Conservation (phyloP, 2,888 invertebrate genomes). For the Smittia aterrima region DNA sequence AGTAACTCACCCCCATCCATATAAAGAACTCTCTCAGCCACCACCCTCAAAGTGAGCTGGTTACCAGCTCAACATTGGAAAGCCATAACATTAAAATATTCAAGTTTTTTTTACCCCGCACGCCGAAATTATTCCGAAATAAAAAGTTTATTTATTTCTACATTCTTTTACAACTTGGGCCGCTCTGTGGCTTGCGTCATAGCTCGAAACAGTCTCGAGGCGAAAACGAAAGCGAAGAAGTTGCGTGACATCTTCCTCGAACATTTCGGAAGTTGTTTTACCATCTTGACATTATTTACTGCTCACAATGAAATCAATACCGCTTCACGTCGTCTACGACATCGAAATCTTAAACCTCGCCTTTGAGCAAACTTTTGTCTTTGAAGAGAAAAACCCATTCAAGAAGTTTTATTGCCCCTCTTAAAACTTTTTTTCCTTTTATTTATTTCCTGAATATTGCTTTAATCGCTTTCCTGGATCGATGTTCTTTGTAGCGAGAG, state of each 20-base stretch:
- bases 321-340: neutral
- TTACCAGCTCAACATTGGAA: no score
- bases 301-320: neutral
- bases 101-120: no score
- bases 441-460: slow-evolving; percentile 8
- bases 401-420: slow-evolving; percentile 2
- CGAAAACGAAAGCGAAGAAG: no score
- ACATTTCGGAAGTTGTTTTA: neutral
- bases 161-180: neutral
- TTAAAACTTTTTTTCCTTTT: slow-evolving; percentile 11
- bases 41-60: no score
- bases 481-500: neutral
- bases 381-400: neutral
- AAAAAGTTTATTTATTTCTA: neutral
- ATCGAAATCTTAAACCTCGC: slow-evolving; percentile 4
- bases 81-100: no score
- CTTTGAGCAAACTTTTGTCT: slow-evolving; percentile 5
- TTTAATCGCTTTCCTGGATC: slow-evolving; percentile 1
- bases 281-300: slow-evolving; percentile 3
- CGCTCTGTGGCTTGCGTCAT: neutral
- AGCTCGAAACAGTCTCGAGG: no score
- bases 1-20: no score
- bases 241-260: no score
- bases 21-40: no score
- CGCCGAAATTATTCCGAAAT: neutral